phyloP scores from a whole-genome alignment of 1,140 invertebrate genomes.

The Drosophila navojoa region DNA sequence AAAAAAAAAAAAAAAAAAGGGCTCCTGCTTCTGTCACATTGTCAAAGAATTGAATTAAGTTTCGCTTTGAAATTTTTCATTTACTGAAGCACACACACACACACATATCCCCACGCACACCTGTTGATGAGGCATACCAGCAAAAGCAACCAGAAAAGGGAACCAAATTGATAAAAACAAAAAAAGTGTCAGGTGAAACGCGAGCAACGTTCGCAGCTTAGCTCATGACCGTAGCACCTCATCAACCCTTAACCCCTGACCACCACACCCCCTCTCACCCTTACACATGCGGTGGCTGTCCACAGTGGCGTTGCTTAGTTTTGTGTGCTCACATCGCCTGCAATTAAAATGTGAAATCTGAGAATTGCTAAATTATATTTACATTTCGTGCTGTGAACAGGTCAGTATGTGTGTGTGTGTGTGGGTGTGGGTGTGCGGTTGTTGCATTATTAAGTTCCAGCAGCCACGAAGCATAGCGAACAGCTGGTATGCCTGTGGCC shows the following conservation, averaged over 20 bases:
- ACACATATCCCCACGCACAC: conserved; percentile 18
- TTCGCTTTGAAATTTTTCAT: conserved; percentile 51
- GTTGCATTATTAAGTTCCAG: too few relatives aligned
- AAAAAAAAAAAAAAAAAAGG: conserved; percentile 9
- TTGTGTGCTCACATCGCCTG: neutral
- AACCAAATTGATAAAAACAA: neutral
- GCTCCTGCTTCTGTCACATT: conserved; percentile 54
- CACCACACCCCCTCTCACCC: neutral
- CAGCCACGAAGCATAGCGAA: neutral
- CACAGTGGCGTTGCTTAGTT: neutral
- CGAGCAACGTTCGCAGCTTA: neutral
- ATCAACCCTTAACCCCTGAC: neutral
- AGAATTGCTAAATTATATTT: conserved; percentile 5
- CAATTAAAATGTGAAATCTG: conserved; percentile 15
- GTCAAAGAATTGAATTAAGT: conserved; percentile 66
- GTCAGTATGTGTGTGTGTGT: conserved; percentile 4
- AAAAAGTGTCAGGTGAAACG: neutral
- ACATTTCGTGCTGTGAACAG: neutral
- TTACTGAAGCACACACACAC: neutral
- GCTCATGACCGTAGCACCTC: neutral
- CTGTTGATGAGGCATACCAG: conserved; percentile 29
- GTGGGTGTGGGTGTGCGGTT: neutral
- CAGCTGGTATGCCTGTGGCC: too few relatives aligned
- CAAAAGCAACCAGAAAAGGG: neutral
- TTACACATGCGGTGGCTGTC: neutral